Evolutionary conservation across 1,140 invertebrate genomes (phyloP), one percentile per base, ranked within the genome.

Genomic region (Mactra quadrangularis): DNA sequence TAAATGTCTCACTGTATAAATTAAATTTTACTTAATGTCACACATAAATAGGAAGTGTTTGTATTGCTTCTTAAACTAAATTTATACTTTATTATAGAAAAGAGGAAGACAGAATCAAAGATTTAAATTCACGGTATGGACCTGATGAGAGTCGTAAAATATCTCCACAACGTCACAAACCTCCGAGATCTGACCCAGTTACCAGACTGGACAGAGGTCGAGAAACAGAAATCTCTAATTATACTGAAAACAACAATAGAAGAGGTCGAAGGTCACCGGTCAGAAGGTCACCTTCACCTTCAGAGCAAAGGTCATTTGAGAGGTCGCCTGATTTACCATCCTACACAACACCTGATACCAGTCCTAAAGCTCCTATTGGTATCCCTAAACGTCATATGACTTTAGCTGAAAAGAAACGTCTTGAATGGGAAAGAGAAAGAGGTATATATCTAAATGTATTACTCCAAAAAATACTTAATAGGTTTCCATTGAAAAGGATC

Each of bases 341-440:
- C 31, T 35, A 77, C 45, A 59, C 41, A 29, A 57, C 41, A 19
- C 64, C 82, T n/a, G 38, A 83, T 17, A 59, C 57, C 27, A 41
- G 35, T 59, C 57, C 70, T n/a, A 71, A 78, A 70, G 66, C 47
- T 17, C 47, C 75, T 3, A 33, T 57, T 38, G 45, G 35, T 11
- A 17, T 78, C 2, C 52, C 83, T n/a, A 29, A 29, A 29, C 53
- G 57, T 57, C 77, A 71, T 15, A 62, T 90, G 57, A 87, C 88
- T 11, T 68, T 92, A 33, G 89, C 87, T 11, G 92, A 93, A 82
- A 90, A 88, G 64, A 93, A 93, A 70, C 83, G 87, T 50, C 85
- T 89, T 11, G 90, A 93, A 78, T 92, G 92, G 91, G 89, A 89
- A 53, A 87, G 62, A 83, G 91, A 92, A 74, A 90, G 87, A 88